A percentile compares a stretch with the other conserved stretches of the same genome.
Conservation (phyloP, 2,113 vertebrate species). For the Sander lucioperca region DNA sequence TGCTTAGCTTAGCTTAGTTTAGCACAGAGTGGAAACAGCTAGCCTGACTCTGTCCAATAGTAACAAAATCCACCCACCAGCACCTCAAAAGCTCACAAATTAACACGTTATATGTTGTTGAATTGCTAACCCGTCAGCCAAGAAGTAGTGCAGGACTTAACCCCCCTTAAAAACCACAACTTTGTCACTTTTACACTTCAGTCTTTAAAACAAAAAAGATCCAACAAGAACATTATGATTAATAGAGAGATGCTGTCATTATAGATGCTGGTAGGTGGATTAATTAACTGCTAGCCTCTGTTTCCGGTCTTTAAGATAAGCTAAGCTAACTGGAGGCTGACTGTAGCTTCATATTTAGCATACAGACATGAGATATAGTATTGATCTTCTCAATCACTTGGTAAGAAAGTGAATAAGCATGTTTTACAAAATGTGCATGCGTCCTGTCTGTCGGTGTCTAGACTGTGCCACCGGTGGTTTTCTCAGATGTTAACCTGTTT, state of each 20-base stretch:
- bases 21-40: background rate
- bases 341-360: background rate
- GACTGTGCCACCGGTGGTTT: constrained; percentile 62
- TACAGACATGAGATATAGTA: background rate
- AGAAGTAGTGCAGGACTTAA: background rate
- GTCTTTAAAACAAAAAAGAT: background rate
- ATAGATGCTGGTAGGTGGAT: background rate
- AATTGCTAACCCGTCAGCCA: background rate
- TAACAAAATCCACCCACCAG: background rate
- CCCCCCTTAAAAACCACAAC: background rate
- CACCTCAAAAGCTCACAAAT: background rate
- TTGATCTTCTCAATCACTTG: background rate
- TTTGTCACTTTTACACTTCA: background rate
- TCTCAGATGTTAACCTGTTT: constrained; percentile 71
- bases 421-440: constrained; percentile 36
- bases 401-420: background rate
- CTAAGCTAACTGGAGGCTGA: background rate
- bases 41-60: background rate
- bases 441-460: constrained; percentile 67
- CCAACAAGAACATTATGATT: too few species aligned
- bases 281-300: background rate
- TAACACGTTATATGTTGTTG: background rate
- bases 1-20: background rate
- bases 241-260: too few species aligned
- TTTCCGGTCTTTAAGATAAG: background rate